phyloP scores from a whole-genome alignment of 1,140 invertebrate genomes.

The Drosophila leontia region DNA sequence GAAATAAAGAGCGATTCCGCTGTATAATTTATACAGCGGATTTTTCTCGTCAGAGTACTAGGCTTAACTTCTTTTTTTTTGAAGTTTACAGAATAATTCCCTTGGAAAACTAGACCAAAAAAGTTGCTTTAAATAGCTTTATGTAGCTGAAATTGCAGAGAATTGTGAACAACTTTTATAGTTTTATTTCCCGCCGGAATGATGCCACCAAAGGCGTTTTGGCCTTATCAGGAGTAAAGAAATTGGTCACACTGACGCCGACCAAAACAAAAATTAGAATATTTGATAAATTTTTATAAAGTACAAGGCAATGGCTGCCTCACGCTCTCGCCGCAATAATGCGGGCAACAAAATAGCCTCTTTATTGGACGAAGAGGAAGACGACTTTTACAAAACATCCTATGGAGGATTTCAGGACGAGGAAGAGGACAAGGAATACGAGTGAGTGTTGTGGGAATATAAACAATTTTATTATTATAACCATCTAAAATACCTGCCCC shows the following conservation, averaged over 20 bases:
- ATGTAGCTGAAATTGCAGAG: background rate
- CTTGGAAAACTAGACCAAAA: background rate
- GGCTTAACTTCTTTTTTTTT: too few relatives aligned
- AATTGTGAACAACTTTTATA: background rate
- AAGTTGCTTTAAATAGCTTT: too few relatives aligned
- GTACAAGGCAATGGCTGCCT: slow-evolving; percentile 87
- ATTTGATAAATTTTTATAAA: background rate
- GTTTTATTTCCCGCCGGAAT: background rate
- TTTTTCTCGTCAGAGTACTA: too few relatives aligned
- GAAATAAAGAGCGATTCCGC: too few relatives aligned
- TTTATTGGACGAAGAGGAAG: slow-evolving; percentile 93
- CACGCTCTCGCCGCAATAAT: slow-evolving; percentile 92
- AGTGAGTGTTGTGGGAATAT: slow-evolving; percentile 81
- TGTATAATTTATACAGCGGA: too few relatives aligned
- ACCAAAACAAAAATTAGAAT: slow-evolving; percentile 2
- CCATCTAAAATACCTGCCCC: slow-evolving; percentile 35
- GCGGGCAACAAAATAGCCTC: slow-evolving; percentile 96
- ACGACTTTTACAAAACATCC: slow-evolving; percentile 96
- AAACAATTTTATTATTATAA: background rate
- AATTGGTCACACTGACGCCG: background rate
- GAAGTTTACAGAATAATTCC: background rate
- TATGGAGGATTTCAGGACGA: slow-evolving; percentile 98
- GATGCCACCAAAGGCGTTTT: background rate
- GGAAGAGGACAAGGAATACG: slow-evolving; percentile 94
- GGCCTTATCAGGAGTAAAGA: too few relatives aligned